Evolutionary conservation across 64 coral and sea anemone species (phyloP).

Genomic region (Montipora cactus): DNA sequence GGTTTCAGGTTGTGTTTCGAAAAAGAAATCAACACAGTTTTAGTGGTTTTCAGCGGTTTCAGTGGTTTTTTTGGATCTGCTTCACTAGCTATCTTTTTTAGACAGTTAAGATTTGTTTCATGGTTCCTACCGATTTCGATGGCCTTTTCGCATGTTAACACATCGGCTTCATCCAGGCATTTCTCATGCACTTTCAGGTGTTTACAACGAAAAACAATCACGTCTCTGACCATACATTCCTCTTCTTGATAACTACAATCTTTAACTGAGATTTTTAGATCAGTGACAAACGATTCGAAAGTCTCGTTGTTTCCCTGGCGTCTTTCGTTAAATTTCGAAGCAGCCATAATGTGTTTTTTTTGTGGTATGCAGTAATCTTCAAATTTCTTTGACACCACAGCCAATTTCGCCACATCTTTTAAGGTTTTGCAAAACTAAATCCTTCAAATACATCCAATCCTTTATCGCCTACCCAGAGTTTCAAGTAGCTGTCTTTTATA

Average conservation of each 20-base stretch:
- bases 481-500: not conserved
- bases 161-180: not conserved
- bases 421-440: not conserved
- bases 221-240: constrained; percentile 26
- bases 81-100: not conserved
- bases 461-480: not conserved
- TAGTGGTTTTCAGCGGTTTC: not conserved
- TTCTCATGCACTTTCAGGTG: constrained; percentile 33
- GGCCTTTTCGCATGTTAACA: constrained; percentile 30
- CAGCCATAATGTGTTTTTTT: constrained; percentile 34
- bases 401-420: constrained; percentile 3
- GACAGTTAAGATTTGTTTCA: constrained; percentile 4
- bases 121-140: constrained; percentile 38
- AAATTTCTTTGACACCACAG: not conserved
- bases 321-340: constrained; percentile 44
- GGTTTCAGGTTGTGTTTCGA: not conserved
- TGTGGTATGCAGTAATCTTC: not conserved
- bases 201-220: constrained; percentile 50
- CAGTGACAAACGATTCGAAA: constrained; percentile 49
- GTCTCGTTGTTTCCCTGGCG: constrained; percentile 45
- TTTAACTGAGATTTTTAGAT: constrained; percentile 42
- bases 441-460: constrained; percentile 1
- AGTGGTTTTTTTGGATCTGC: not conserved
- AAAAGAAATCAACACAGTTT: not conserved
- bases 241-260: constrained; percentile 36